These are phyloP conservation scores for Cordilura impudica DNA, from an alignment of 2,888 invertebrate species.

Conservation along the genomic window DNA sequence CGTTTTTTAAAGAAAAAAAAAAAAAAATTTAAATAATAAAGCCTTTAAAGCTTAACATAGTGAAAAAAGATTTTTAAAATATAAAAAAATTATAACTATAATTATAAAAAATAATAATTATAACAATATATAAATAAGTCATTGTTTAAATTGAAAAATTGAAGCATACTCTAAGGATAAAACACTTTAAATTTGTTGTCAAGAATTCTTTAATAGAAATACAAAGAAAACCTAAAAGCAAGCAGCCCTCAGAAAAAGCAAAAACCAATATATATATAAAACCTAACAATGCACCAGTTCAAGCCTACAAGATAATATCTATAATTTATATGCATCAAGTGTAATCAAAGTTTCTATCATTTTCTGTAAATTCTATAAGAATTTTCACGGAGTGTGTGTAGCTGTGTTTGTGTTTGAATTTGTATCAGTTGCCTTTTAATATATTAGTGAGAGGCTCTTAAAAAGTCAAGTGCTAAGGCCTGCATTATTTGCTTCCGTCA, in stretches of 20 bases:
- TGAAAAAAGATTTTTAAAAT: too few relatives aligned
- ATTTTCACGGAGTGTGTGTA: neutral
- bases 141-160: neutral
- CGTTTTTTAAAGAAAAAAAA: neutral
- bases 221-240: neutral
- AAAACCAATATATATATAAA: constrained; percentile 14
- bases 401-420: too few relatives aligned
- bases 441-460: neutral
- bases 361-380: neutral
- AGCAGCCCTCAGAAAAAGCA: neutral
- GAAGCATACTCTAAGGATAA: constrained; percentile 8
- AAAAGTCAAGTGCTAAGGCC: constrained; percentile 32
- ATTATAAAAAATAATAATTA: too few relatives aligned
- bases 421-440: too few relatives aligned
- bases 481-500: constrained; percentile 22
- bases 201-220: neutral
- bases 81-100: too few relatives aligned
- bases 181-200: neutral
- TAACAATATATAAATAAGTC: too few relatives aligned
- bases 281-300: too few relatives aligned
- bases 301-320: constrained; percentile 2
- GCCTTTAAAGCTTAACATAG: neutral
- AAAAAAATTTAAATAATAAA: neutral
- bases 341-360: constrained; percentile 14
- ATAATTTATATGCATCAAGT: constrained; percentile 52